These are phyloP conservation scores for Eristalinus aeneus DNA, from an alignment of 2,888 invertebrate species.

Conservation along the genomic window DNA sequence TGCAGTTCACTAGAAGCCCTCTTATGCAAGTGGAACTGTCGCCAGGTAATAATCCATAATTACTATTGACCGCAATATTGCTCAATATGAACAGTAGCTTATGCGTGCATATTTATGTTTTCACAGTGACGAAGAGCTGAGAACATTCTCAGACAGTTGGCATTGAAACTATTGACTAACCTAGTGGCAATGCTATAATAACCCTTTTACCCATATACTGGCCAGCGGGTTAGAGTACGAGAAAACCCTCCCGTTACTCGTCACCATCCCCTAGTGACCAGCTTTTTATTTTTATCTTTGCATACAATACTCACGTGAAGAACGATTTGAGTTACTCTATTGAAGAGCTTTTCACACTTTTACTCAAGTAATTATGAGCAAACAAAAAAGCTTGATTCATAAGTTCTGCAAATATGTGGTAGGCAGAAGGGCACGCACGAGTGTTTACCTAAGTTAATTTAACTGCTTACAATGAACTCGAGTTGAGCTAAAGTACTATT, in stretches of 20 bases:
- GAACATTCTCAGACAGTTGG: conserved; percentile 35
- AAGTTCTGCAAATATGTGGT: neutral
- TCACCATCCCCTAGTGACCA: conserved; percentile 40
- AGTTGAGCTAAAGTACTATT: too few species aligned
- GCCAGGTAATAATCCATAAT: neutral
- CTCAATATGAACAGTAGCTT: neutral
- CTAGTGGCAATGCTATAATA: conserved; percentile 46
- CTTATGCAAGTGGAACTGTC: neutral
- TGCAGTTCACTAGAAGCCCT: neutral
- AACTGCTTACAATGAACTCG: too few species aligned
- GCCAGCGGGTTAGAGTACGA: neutral
- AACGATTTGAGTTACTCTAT: conserved; percentile 45
- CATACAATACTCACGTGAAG: neutral
- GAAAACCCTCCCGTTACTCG: conserved; percentile 39
- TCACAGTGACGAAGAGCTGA: neutral
- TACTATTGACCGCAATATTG: neutral
- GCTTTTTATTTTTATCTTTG: conserved; percentile 18
- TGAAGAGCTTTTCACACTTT: conserved; percentile 34
- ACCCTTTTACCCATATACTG: conserved; percentile 53
- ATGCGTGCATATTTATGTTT: neutral
- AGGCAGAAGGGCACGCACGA: too few species aligned
- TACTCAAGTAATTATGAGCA: conserved; percentile 41
- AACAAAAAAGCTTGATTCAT: conserved; percentile 2
- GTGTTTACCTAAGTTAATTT: too few species aligned
- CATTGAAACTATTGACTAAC: conserved; percentile 65